Evolutionary conservation across 2,113 vertebrate genomes (phyloP).

Genomic region (Pyrgilauda ruficollis): DNA sequence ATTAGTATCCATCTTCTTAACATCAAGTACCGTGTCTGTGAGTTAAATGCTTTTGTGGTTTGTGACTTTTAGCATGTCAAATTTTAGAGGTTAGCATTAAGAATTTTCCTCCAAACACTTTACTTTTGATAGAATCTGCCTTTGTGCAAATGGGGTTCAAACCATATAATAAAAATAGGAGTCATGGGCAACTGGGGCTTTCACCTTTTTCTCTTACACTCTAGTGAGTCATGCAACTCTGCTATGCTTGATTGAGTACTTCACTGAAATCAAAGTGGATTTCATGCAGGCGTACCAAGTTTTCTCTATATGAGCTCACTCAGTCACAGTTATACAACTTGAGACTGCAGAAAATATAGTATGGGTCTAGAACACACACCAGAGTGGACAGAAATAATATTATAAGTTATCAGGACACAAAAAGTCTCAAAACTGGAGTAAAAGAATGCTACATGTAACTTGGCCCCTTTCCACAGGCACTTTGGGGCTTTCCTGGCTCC

Average conservation of each 20-base stretch:
- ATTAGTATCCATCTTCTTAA: not conserved
- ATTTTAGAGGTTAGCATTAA: not conserved
- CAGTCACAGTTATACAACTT: not conserved
- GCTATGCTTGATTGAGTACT: not conserved
- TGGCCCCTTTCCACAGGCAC: not conserved
- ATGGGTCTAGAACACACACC: not conserved
- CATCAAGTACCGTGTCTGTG: not conserved
- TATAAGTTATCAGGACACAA: not conserved
- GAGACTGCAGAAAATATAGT: not conserved
- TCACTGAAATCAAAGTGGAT: not conserved
- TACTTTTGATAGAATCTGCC: not conserved
- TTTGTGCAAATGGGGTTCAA: not conserved
- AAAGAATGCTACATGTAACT: not conserved
- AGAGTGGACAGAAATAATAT: not conserved
- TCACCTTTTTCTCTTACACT: not conserved
- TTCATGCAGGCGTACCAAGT: not conserved
- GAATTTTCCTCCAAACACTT: not conserved
- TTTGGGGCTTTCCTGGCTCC: not conserved
- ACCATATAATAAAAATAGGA: not conserved
- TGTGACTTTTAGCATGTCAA: not conserved
- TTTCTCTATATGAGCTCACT: not conserved
- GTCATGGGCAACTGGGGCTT: not conserved
- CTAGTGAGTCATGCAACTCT: not conserved
- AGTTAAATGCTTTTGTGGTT: not conserved
- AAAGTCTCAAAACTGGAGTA: not conserved